Evolutionary conservation across 2,888 invertebrate genomes (phyloP), one percentile per base, ranked within the genome.

Genomic region (Acleris emargana): DNA sequence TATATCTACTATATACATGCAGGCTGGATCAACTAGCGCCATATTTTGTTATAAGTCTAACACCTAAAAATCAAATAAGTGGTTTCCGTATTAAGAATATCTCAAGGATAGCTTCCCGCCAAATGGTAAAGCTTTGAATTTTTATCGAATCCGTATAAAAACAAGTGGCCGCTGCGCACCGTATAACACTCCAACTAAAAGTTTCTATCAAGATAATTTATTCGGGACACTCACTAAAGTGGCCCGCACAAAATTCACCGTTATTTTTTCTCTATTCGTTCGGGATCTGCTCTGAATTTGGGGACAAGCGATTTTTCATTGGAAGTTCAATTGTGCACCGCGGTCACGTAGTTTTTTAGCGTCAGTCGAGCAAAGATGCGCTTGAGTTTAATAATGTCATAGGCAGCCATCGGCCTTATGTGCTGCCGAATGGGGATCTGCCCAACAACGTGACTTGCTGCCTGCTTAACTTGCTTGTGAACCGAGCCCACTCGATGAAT

Each of bases 161-260:
- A 72, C 73, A 72, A 78, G 73, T 75, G 76, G 74, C 73, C 69
- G 69, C 61, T 70, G 72, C 64, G 68, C 71, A 68, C 73, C 73
- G 76, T 77, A 81, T 80, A 82, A 81, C 82, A 80, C 84, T 82
- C 81, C 76, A 81, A 82, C 84, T 84, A 82, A 88, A 85, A 88
- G 83, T 89, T 88, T 86, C 82, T 61, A 87, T 88, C 86, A 88
- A 79, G 85, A 89, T 89, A 89, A 90, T 89, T 89, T 90, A 90
- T 89, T 88, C 89, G 83, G 87, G 84, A 83, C 84, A 82, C 82
- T 83, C 80, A 69, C 74, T 75, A 71, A 76, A 85, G 83, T 84
- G 79, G 83, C 80, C 81, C 79, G 72, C 75, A 78, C 77, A 79
- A 81, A 78, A 79, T 79, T 73, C 72, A 67, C 69, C 76, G 77